These are phyloP conservation scores for Eubucco bourcierii DNA, from an alignment of 2,113 vertebrate species.

Conservation along the genomic window DNA sequence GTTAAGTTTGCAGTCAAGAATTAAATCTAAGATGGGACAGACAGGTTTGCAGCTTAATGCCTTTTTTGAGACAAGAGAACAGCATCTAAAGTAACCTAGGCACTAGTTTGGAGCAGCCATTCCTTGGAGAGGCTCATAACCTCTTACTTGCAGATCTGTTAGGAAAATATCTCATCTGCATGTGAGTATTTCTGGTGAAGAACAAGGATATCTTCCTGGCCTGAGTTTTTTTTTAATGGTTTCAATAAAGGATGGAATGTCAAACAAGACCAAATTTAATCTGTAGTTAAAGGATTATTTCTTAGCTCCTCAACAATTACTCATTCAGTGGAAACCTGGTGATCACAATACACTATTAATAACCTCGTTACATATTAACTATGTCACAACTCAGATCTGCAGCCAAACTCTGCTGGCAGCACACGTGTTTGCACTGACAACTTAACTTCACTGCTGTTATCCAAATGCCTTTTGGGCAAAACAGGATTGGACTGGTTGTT, in stretches of 20 bases:
- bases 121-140: background rate
- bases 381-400: background rate
- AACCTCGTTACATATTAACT: background rate
- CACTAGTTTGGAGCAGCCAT: background rate
- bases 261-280: background rate
- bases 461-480: background rate
- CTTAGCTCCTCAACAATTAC: background rate
- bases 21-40: background rate
- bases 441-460: background rate
- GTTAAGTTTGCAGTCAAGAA: background rate
- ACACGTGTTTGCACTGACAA: background rate
- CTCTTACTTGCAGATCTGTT: background rate
- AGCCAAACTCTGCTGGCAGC: conserved; percentile 15
- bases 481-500: background rate
- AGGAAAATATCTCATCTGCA: background rate
- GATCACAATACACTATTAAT: conserved; percentile 21
- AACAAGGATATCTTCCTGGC: background rate
- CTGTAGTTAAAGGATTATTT: conserved; percentile 7
- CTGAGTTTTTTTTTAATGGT: rapidly evolving
- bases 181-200: background rate
- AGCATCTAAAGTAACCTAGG: background rate
- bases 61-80: background rate
- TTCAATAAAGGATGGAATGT: background rate
- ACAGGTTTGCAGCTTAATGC: background rate
- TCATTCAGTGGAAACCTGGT: background rate